Evolutionary conservation across 2,113 vertebrate genomes (phyloP), one percentile per base, ranked within the genome.

Genomic region (Urocolius indicus): DNA sequence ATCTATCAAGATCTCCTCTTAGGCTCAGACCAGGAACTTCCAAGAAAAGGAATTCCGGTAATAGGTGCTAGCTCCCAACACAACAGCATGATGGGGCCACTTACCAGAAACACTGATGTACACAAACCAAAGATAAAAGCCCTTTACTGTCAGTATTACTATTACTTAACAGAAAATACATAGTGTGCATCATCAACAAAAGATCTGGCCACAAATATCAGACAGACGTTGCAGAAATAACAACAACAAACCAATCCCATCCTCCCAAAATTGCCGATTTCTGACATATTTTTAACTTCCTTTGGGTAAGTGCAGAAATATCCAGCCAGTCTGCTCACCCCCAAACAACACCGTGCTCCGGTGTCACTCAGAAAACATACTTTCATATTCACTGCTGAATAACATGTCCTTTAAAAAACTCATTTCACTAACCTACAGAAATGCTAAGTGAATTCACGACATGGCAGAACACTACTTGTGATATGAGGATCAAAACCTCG

Each of bases 381-480:
- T 23, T 34, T 46, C 32, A 10, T 4, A 36, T 0, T 61, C 14
- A 7, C 10, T 46, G 41, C 59, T 51, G 38, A 52, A 21, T 3
- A 84, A 74, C 13, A 9, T 0, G 30, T 0, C 5, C 73, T 71
- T 67, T 24, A 58, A 81, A 59, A 41, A 9, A 9, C 11, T 29
- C 11, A 0, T 43, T 41, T 46, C 32, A 52, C 48, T 27, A 72
- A 48, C 52, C 20, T 19, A n/a, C 4, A 19, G 26, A 38, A 48
- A 41, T 1, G 9, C 34, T 38, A 19, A 51, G 65, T 18, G 30
- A 54, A 71, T 6, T 30, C 76, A 45, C 2, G 4, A 36, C 6
- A 8, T 0, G 4, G 55, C 61, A 58, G n/a, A 63, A 45, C 0
- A 2, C 54, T 0, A 34, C 38, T 15, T 21, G 41, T 0, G 19